phyloP scores from a whole-genome alignment of 2,797 vertebrate species.

The Hoplostethus mediterraneus region DNA sequence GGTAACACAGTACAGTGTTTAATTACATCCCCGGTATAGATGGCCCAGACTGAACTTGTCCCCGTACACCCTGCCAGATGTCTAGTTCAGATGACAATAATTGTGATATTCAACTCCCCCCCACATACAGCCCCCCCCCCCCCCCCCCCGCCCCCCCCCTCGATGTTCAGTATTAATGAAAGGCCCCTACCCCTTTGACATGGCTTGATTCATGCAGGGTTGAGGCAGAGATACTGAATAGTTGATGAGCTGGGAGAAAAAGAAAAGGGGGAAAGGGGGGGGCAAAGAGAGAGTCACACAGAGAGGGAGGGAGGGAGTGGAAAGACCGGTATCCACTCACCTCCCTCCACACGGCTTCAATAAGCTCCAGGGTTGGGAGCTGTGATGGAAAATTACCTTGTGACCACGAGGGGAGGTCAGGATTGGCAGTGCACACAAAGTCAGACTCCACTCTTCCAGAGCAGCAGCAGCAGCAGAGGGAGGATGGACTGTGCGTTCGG shows the following conservation, averaged over 20 bases:
- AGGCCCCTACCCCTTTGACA: slow-evolving; percentile 74
- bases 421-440: slow-evolving; percentile 28
- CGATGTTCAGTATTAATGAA: slow-evolving; percentile 71
- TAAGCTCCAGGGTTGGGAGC: slow-evolving; percentile 64
- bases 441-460: slow-evolving; percentile 46
- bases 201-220: slow-evolving; percentile 80
- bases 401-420: slow-evolving; percentile 64
- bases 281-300: slow-evolving; percentile 63
- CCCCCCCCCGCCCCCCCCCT: slow-evolving; percentile 31
- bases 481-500: slow-evolving; percentile 60
- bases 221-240: slow-evolving; percentile 85
- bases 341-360: slow-evolving; percentile 60
- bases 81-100: slow-evolving; percentile 69
- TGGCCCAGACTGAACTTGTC: slow-evolving; percentile 51
- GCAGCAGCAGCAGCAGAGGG: slow-evolving; percentile 31
- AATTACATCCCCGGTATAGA: slow-evolving; percentile 69
- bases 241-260: slow-evolving; percentile 85
- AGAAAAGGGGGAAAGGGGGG: slow-evolving; percentile 70
- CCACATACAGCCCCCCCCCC: slow-evolving; percentile 10
- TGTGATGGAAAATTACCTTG: slow-evolving; percentile 74
- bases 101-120: slow-evolving; percentile 64
- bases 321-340: slow-evolving; percentile 60
- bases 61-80: slow-evolving; percentile 63
- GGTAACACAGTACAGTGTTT: slow-evolving; percentile 71
- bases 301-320: slow-evolving; percentile 39